Evolutionary conservation across 2,113 vertebrate genomes (phyloP).

Genomic region (Phaetusa simplex): DNA sequence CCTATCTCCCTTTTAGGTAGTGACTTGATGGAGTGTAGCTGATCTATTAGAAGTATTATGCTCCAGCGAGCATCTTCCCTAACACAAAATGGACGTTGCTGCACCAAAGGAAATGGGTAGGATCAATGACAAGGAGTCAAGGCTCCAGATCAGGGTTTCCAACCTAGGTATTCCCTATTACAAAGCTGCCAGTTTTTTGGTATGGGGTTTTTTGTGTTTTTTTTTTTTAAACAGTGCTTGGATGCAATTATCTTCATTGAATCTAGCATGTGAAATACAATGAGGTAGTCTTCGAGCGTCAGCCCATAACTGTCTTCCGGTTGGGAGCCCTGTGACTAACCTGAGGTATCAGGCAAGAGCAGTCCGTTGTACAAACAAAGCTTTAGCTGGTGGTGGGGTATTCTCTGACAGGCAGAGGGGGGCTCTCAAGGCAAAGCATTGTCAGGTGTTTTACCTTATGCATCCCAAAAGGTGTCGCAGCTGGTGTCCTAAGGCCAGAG

Average conservation of each 20-base stretch:
- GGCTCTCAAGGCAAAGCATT: not conserved
- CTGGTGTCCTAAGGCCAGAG: not conserved
- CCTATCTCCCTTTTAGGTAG: not conserved
- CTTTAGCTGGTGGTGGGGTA: not conserved
- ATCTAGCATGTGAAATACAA: not conserved
- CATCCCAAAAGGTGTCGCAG: not conserved
- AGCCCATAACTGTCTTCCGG: not conserved
- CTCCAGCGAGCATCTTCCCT: not conserved
- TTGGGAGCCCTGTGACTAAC: not conserved
- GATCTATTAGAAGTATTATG: not conserved
- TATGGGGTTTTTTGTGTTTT: not conserved
- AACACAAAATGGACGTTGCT: not conserved
- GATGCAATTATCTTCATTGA: not conserved
- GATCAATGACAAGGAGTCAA: not conserved
- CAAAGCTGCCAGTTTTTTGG: not conserved
- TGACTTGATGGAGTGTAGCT: not conserved
- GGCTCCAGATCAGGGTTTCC: not conserved
- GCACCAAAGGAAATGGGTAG: not conserved
- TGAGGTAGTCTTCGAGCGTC: not conserved
- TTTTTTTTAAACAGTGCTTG: not conserved
- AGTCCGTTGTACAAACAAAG: not conserved
- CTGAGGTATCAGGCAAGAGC: not conserved
- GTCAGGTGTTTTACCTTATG: not conserved
- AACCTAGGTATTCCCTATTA: not conserved
- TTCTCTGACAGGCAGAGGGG: not conserved